These are phyloP conservation scores for Platichthys flesus DNA, from an alignment of 2,113 vertebrate genomes.

Conservation along the genomic window DNA sequence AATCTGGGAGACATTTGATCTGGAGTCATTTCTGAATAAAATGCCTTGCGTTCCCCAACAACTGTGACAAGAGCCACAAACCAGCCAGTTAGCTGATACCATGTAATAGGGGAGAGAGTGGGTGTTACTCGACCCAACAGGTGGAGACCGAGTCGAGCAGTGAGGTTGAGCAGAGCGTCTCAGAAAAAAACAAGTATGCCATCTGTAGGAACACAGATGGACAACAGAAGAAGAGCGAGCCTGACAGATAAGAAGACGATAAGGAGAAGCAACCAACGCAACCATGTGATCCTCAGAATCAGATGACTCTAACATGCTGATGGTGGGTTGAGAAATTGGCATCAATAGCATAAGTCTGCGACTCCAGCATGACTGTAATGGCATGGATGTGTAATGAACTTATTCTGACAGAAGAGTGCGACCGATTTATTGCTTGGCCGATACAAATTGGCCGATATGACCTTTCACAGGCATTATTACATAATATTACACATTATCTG, in stretches of 20 bases:
- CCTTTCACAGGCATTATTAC: no score
- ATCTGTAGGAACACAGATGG: constrained; percentile 35
- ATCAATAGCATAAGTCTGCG: constrained; percentile 26
- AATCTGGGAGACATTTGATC: no score
- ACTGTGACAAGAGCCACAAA: no score
- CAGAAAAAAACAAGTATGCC: constrained; percentile 19
- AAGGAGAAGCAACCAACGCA: constrained; percentile 6
- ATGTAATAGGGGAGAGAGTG: no score
- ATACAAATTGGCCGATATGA: no score
- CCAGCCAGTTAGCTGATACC: no score
- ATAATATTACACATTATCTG: no score
- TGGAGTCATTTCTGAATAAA: no score
- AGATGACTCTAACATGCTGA: constrained; percentile 40
- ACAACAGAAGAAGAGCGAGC: constrained; percentile 18
- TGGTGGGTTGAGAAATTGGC: constrained; percentile 56
- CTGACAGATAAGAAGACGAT: constrained; percentile 32
- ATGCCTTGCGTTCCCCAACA: no score
- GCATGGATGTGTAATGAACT: not conserved
- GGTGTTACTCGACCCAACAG: not conserved
- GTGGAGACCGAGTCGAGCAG: not conserved
- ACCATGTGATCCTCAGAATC: constrained; percentile 12
- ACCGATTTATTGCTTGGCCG: no score
- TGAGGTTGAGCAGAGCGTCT: constrained; percentile 1
- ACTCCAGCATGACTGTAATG: not conserved
- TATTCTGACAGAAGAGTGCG: not conserved